Conservation (phyloP, 2,797 vertebrate species). For the Calcarius lapponicus region DNA sequence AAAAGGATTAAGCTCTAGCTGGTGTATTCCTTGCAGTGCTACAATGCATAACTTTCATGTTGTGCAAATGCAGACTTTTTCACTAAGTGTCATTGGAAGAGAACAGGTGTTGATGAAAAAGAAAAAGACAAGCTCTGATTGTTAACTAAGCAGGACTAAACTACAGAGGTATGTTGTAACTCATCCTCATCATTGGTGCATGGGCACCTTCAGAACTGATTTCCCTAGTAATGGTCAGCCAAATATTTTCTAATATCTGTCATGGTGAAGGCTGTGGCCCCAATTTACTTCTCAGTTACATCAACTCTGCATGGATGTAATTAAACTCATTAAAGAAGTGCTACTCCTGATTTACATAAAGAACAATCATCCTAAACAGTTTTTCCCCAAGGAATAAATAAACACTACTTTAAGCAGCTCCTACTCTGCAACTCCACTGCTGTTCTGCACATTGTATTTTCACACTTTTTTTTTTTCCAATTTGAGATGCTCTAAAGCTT, state of each 20-base stretch:
- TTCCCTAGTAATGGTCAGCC: background rate
- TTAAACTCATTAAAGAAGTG: constrained; percentile 35
- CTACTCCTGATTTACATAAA: constrained; percentile 33
- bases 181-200: background rate
- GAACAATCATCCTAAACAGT: constrained; percentile 4
- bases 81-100: background rate
- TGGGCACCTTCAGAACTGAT: background rate
- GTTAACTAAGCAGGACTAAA: background rate
- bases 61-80: background rate
- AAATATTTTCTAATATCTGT: background rate
- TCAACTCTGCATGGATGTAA: background rate
- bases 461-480: background rate
- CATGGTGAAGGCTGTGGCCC: background rate
- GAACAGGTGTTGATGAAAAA: background rate
- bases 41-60: background rate
- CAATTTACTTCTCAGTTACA: background rate
- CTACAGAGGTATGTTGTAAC: background rate
- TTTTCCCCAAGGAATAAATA: constrained; percentile 18
- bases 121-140: background rate
- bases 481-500: constrained; percentile 26
- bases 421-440: background rate
- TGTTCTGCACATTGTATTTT: constrained; percentile 7
- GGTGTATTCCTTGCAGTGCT: background rate
- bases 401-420: background rate
- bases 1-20: background rate